These are phyloP conservation scores for Periophthalmodon schlosseri DNA, from an alignment of 2,113 vertebrate species.

Conservation along the genomic window DNA sequence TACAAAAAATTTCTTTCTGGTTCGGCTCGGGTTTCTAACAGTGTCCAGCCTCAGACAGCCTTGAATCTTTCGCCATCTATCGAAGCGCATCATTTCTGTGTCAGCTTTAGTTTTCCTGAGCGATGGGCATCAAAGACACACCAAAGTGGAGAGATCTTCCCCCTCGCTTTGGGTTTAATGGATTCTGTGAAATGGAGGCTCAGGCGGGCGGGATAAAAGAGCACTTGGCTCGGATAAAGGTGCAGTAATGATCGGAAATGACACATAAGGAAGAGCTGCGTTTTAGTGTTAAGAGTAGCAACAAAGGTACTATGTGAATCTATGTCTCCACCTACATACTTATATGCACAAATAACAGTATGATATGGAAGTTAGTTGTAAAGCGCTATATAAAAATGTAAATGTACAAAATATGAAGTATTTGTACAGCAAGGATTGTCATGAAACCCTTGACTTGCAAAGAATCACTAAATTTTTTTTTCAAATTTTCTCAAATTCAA, in stretches of 20 bases:
- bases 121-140: slow-evolving; percentile 42
- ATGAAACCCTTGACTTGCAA: too few relatives aligned
- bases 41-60: slow-evolving; percentile 15
- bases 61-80: slow-evolving; percentile 36
- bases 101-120: slow-evolving; percentile 34
- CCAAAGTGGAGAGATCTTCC: slow-evolving; percentile 29
- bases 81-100: slow-evolving; percentile 17
- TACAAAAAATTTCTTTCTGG: background rate
- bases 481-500: too few relatives aligned
- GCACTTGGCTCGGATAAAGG: slow-evolving; percentile 33
- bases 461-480: too few relatives aligned
- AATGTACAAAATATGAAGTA: background rate
- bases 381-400: background rate
- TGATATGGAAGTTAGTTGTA: background rate
- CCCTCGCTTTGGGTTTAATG: slow-evolving; percentile 27
- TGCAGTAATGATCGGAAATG: slow-evolving; percentile 35
- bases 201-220: slow-evolving; percentile 24
- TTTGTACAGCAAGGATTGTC: too few relatives aligned
- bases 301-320: background rate
- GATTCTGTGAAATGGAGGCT: slow-evolving; percentile 24
- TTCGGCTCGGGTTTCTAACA: background rate
- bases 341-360: background rate
- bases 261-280: slow-evolving; percentile 21
- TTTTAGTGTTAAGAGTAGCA: slow-evolving; percentile 13
- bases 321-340: background rate